Conservation (phyloP, 1,140 invertebrate genomes). For the Trinorchestia longiramus region DNA sequence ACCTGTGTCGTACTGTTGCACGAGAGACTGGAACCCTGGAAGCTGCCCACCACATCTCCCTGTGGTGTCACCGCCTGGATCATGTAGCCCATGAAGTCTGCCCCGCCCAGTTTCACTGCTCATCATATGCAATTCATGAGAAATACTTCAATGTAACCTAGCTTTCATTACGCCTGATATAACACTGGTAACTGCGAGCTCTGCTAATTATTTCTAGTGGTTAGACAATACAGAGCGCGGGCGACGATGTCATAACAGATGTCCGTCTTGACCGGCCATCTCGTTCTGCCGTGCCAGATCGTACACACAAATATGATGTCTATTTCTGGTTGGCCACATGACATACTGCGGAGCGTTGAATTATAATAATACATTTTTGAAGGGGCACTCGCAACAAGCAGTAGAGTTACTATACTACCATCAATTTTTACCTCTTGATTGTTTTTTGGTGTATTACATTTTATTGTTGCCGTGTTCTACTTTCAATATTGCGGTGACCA, state of each 20-base stretch:
- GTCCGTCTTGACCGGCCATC: too few species aligned
- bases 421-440: too few species aligned
- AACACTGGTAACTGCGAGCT: neutral
- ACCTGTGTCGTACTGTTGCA: constrained; percentile 16
- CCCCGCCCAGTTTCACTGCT: constrained; percentile 34
- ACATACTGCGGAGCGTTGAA: too few species aligned
- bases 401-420: too few species aligned
- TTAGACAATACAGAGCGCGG: neutral
- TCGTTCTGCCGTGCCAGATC: too few species aligned
- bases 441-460: too few species aligned
- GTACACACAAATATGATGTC: neutral
- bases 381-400: too few species aligned
- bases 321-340: too few species aligned
- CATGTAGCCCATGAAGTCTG: constrained; percentile 3
- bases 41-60: constrained; percentile 2
- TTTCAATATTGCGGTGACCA: too few species aligned
- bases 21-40: constrained; percentile 13
- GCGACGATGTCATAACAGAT: neutral
- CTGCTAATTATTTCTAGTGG: neutral
- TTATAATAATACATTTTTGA: too few species aligned
- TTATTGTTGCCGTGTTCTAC: too few species aligned
- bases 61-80: constrained; percentile 12
- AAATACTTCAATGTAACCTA: neutral
- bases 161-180: neutral
- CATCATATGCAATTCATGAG: neutral